Conservation (phyloP, 2,888 invertebrate species). For the Furcula furcula region DNA sequence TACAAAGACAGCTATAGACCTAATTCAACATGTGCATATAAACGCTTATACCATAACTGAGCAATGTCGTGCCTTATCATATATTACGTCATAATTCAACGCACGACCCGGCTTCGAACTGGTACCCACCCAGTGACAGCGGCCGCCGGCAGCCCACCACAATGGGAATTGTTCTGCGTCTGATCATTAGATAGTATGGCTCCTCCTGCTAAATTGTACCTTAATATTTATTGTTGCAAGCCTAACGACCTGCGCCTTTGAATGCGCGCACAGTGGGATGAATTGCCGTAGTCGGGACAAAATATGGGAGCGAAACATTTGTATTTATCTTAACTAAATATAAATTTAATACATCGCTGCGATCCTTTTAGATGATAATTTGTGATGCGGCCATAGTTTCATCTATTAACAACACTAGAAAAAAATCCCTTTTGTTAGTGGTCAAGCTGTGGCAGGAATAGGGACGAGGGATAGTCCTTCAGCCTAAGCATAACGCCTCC, state of each 20-base stretch:
- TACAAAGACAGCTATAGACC: no score
- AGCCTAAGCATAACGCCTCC: no score
- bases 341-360: no score
- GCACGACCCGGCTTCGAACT: conserved; percentile 28
- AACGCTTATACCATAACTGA: no score
- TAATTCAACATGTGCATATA: no score
- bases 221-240: conserved; percentile 53
- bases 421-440: no score
- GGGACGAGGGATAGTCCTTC: no score
- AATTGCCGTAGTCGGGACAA: not conserved
- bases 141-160: conserved; percentile 64
- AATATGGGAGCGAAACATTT: not conserved
- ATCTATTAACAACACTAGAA: no score
- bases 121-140: conserved; percentile 60
- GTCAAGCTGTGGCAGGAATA: no score
- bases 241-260: conserved; percentile 31
- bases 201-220: conserved; percentile 49
- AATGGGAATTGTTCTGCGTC: conserved; percentile 69
- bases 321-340: no score
- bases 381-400: no score
- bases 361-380: no score
- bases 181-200: conserved; percentile 49
- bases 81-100: conserved; percentile 26
- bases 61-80: conserved; percentile 35
- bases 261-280: conserved; percentile 1